Base-by-base conservation (phyloP, 64 coral and sea anemone genomes). In the Anthopleura sola region DNA sequence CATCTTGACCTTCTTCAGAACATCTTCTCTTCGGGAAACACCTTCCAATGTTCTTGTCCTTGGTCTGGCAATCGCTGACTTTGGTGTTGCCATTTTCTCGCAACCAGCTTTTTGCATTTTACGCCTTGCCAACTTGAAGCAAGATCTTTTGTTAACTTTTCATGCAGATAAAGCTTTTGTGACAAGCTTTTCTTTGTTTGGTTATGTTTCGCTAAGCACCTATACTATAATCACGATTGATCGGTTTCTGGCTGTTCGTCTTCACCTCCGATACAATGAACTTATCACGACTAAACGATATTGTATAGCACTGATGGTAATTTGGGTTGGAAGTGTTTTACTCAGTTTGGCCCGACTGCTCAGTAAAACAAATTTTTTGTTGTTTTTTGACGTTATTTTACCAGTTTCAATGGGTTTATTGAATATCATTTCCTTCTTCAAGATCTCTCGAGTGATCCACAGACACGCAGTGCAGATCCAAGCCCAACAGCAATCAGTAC, bases 41-140 rank as follows among this genome's bases (percentile, higher is more conserved):
- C 76, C 76, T 21, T 47, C 76, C 4, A 79, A 79, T 48, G 14
- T 79, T 79, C 34, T 78, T 46, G 3, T 78, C 16, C 36, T 78
- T 78, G 36, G 36, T 78, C 36, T 78, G 37, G 75, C 75, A 20
- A 78, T 78, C 18, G 40, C 34, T 78, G 75, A 78, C 18, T 78
- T 78, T 44, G 37, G 75, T 40, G 37, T 46, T 6, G 75, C 16
- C 33, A 19, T 44, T 21, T 18, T 78, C 17, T 3, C 40, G 36
- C 75, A 78, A 11, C 75, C 75, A 8, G 58, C 24, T 2, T 62
- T 62, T 62, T 62, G 58, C 58, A 26, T 62, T 7, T 2, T n/a
- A 62, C 19, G 23, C 5, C 5, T 62, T 62, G 58, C 58, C 24
- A n/a, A 26, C 24, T 62, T 62, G 58, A 62, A 9, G 24, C 19